Evolutionary conservation across 2,113 vertebrate species (phyloP).

Genomic region (Pteropus alecto): DNA sequence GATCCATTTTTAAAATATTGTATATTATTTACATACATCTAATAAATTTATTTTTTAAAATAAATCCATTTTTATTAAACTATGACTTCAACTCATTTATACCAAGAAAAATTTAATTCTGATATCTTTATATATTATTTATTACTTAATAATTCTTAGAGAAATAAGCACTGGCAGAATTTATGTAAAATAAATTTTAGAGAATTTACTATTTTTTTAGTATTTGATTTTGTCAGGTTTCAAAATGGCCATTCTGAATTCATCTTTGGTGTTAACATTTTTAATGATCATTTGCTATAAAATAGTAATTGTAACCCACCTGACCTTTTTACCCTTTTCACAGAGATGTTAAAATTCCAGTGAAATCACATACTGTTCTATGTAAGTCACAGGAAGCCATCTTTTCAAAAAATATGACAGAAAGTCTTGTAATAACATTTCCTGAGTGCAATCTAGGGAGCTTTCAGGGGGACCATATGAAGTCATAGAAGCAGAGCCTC

Average conservation of each 20-base stretch:
- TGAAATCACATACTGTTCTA: conserved; percentile 55
- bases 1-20: not conserved
- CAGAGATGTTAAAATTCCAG: conserved; percentile 69
- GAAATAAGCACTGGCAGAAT: not conserved
- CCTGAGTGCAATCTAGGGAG: conserved; percentile 80
- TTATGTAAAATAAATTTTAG: not conserved
- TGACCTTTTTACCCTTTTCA: conserved; percentile 47
- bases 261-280: not conserved
- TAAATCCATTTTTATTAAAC: not conserved
- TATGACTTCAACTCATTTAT: not conserved
- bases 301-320: conserved; percentile 39
- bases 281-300: conserved; percentile 50
- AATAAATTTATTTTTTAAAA: not conserved
- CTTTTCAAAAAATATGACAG: conserved; percentile 79
- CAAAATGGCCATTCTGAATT: not conserved
- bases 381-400: conserved; percentile 74
- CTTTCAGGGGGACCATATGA: conserved; percentile 71
- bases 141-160: conserved; percentile 41
- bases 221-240: conserved; percentile 15
- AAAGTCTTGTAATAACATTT: conserved; percentile 82
- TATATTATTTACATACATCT: not conserved
- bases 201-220: not conserved
- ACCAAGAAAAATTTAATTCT: not conserved
- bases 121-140: not conserved
- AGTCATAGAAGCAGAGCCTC: conserved; percentile 73